Evolutionary conservation across 1,140 invertebrate species (phyloP).

Genomic region (Drosophila nannoptera): DNA sequence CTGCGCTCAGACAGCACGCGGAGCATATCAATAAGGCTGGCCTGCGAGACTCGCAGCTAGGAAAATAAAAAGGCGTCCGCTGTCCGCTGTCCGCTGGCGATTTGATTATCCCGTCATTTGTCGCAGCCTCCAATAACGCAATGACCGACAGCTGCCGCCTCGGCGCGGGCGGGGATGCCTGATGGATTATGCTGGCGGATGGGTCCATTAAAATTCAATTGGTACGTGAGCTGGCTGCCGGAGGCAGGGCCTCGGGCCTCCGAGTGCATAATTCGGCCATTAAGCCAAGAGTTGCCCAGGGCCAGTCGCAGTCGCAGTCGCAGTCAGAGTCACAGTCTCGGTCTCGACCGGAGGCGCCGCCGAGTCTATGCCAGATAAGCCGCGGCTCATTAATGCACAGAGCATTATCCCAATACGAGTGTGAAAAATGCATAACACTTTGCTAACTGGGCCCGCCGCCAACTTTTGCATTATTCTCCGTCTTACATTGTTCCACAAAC

Average conservation of each 20-base stretch:
- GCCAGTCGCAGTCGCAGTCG: not conserved
- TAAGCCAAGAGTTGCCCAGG: slow-evolving; percentile 43
- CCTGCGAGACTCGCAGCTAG: slow-evolving; percentile 26
- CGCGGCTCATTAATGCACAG: slow-evolving; percentile 65
- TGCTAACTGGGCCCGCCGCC: slow-evolving; percentile 55
- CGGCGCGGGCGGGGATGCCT: slow-evolving; percentile 1
- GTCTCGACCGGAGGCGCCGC: slow-evolving; percentile 19
- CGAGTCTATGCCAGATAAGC: slow-evolving; percentile 50
- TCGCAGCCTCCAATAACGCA: slow-evolving; percentile 31
- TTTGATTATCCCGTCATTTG: slow-evolving; percentile 73
- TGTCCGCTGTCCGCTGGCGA: slow-evolving; percentile 57
- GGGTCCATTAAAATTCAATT: slow-evolving; percentile 73
- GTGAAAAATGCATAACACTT: slow-evolving; percentile 36
- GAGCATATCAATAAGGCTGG: slow-evolving; percentile 64
- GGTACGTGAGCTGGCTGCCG: slow-evolving; percentile 61
- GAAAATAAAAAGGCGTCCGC: slow-evolving; percentile 58
- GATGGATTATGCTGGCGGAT: too few species aligned
- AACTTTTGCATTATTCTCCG: slow-evolving; percentile 61
- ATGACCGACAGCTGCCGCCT: slow-evolving; percentile 38
- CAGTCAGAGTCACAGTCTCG: not conserved
- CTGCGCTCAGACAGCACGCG: slow-evolving; percentile 63
- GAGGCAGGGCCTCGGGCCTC: slow-evolving; percentile 22
- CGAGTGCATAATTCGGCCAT: slow-evolving; percentile 65
- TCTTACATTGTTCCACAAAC: not conserved
- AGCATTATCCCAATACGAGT: slow-evolving; percentile 43